Evolutionary conservation across 2,113 vertebrate species (phyloP), one percentile per base, ranked within the genome.

Genomic region (Hemichromis elongatus): DNA sequence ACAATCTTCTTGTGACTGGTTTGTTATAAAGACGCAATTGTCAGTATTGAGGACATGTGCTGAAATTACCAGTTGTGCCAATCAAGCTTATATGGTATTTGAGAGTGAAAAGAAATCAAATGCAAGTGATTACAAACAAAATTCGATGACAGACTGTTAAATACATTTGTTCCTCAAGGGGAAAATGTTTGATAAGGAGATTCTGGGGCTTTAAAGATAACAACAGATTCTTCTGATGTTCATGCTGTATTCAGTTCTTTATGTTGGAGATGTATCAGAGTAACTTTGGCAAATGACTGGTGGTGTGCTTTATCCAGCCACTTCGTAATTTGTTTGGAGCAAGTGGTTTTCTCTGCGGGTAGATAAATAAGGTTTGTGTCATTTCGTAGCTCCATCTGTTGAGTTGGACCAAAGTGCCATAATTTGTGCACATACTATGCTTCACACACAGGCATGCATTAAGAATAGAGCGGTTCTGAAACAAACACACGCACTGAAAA

Each of bases 301-400:
- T 86, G 75, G 77, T 66, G 26, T 70, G 10, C 42, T 81, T 80
- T 16, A 59, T 88, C 42, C 83, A 85, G 77, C 73, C 68, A 85
- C 83, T 42, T 92, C 56, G 37, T 54, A 77, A 79, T 84, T 79
- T 2, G 9, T 35, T 55, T 10, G 37, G 63, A 79, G 85, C 26
- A 45, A 82, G 42, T 42, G 54, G 83, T 90, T 80, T 90, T 28
- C 87, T 88, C n/a, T 50, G 18, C 21, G 80, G 26, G 85, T 86
- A 80, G 85, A 77, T 81, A 24, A 86, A 81, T 77, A 77, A 85
- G 82, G 82, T 89, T 87, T 89, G 82, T 77, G 21, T 92, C 77
- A 82, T 86, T 89, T 73, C 11, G 40, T 24, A 24, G 85, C 73
- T 89, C 91, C 90, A 94, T 92, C 93, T 94, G 89, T 87, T 80